Percentiles rank a stretch among this genome's conserved stretches.
Evolutionary conservation across 2,113 vertebrate genomes (phyloP).

Genomic region (Odontesthes bonariensis): DNA sequence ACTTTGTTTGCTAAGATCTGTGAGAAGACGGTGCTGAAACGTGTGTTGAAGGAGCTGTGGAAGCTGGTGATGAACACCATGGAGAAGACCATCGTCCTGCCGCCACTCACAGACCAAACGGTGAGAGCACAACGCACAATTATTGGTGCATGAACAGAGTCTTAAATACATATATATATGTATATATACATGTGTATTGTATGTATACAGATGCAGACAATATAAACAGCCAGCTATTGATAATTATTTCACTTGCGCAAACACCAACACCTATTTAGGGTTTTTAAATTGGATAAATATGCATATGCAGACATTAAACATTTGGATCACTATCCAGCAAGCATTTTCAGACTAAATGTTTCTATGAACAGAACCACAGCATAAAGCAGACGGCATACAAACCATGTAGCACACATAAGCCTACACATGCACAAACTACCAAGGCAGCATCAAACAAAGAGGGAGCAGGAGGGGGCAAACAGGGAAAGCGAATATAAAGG

Average conservation of each 20-base stretch:
- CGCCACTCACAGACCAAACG: conserved; percentile 96
- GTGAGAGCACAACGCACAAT: conserved; percentile 79
- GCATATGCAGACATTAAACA: neutral
- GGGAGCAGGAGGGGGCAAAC: conserved; percentile 44
- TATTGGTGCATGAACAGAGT: neutral
- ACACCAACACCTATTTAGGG: neutral
- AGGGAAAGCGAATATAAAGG: conserved; percentile 29
- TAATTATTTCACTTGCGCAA: neutral
- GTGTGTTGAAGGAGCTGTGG: conserved; percentile 98
- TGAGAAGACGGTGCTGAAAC: conserved; percentile 98
- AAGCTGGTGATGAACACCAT: conserved; percentile 99
- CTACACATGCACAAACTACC: conserved; percentile 32
- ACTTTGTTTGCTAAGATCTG: conserved; percentile 98
- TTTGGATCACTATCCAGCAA: neutral
- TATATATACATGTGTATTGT: no score
- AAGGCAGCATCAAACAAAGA: conserved; percentile 44
- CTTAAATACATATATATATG: neutral
- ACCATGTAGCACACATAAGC: conserved; percentile 15
- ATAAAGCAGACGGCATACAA: conserved; percentile 9
- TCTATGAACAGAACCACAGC: neutral
- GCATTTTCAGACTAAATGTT: neutral
- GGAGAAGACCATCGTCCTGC: conserved; percentile 98
- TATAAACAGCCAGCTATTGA: neutral
- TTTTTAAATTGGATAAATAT: neutral
- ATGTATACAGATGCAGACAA: neutral